Base-by-base conservation (phyloP, 1,140 invertebrate genomes). In the Microvelia longipes region DNA sequence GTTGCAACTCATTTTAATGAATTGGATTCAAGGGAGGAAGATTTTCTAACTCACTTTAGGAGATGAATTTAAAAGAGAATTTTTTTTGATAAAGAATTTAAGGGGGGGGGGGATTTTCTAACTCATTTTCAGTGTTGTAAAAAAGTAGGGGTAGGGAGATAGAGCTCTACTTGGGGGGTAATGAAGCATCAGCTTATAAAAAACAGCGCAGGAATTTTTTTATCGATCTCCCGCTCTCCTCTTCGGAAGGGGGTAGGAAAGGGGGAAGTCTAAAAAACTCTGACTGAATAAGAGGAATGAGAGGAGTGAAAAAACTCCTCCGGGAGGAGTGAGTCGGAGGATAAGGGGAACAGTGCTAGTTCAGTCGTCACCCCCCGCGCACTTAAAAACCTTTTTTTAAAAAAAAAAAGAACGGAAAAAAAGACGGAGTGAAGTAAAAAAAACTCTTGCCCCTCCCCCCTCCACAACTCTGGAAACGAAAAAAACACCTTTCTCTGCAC, bases 141-240 rank as follows among this genome's bases (percentile, higher is more conserved):
- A 60, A 60, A 27, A 70, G 19, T 66, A 50, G 27, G 62, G 50
- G 29, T 13, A 28, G 64, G 1, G 60, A 66, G 61, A 29, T 67
- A 2, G 11, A 27, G 62, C 27, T 28, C 26, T 60, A 28, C 69
- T 24, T 30, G 69, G 68, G 72, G 67, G 72, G 73, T 70, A 74
- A 73, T 73, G 72, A 73, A 73, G 70, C 72, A 70, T 66, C 71
- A 71, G 74, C 72, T 73, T 74, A 74, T 74, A 74, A 74, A 74
- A 74, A 74, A 74, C 74, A 74, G 74, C 74, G 74, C 74, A 74
- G 74, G 74, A 74, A 74, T 74, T 74, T 74, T 74, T 74, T 74
- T 74, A 74, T 74, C 74, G 74, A 74, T 74, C 72, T 73, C 35
- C 5, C 35, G 19, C 35, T 50, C 35, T 50, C 35, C 35, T 19